A percentile compares a stretch with the other conserved stretches of the same genome.
Conservation (phyloP, 1,140 invertebrate species). For the Chlorops oryzae region DNA sequence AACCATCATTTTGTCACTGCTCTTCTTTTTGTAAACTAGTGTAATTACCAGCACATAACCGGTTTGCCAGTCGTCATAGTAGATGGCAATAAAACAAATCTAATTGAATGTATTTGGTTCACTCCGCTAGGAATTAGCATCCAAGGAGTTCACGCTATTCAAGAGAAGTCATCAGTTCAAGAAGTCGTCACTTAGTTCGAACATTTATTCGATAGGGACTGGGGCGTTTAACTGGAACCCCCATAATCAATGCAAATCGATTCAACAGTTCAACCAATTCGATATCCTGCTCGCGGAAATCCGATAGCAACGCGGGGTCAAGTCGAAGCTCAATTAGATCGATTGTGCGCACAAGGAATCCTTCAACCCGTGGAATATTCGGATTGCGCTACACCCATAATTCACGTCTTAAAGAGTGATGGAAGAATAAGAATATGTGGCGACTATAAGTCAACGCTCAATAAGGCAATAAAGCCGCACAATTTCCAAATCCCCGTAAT, state of each 20-base stretch:
- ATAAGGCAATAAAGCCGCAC: too few relatives aligned
- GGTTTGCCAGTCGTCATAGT: slow-evolving; percentile 13
- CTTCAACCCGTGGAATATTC: too few relatives aligned
- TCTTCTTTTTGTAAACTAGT: too few relatives aligned
- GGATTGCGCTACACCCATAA: too few relatives aligned
- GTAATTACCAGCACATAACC: too few relatives aligned
- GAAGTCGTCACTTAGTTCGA: neutral
- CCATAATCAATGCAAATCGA: neutral
- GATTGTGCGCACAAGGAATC: slow-evolving; percentile 44
- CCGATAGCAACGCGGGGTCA: neutral
- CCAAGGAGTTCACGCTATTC: slow-evolving; percentile 6
- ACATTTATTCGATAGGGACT: neutral
- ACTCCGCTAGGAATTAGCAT: too few relatives aligned
- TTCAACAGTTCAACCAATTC: too few relatives aligned
- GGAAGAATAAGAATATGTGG: too few relatives aligned
- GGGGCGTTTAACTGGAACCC: neutral
- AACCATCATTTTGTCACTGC: too few relatives aligned
- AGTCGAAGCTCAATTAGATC: slow-evolving; percentile 39
- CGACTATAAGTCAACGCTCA: too few relatives aligned
- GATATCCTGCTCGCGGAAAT: neutral
- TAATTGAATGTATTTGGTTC: slow-evolving; percentile 24
- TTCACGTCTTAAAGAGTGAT: too few relatives aligned
- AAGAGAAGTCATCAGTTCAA: neutral
- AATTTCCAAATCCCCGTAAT: too few relatives aligned
- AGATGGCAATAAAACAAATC: slow-evolving; percentile 6